Evolutionary conservation across 92 coral and sea anemone genomes (phyloP).

Genomic region (Umimayanthus kanabou): DNA sequence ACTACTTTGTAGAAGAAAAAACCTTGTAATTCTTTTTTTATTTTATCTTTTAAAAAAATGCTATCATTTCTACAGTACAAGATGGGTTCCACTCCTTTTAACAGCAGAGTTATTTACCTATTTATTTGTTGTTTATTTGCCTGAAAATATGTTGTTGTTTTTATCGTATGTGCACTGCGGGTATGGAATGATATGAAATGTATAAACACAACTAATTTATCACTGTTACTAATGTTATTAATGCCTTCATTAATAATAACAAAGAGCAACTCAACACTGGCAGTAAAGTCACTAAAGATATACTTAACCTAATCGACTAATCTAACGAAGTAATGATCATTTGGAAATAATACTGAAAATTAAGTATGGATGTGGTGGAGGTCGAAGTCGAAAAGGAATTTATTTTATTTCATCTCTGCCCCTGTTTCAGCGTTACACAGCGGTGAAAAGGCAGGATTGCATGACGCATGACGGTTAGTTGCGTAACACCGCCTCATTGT

Average conservation of each 20-base stretch:
- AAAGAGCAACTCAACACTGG: not conserved
- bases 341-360: conserved; percentile 9
- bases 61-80: conserved; percentile 34
- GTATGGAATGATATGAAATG: conserved; percentile 25
- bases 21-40: not conserved
- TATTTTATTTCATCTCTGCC: conserved; percentile 46
- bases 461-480: conserved; percentile 48
- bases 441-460: conserved; percentile 48
- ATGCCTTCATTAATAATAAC: not conserved
- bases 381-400: conserved; percentile 43
- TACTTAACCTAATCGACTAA: not conserved
- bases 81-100: not conserved
- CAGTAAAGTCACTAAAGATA: not conserved
- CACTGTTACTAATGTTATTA: not conserved
- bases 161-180: conserved; percentile 14
- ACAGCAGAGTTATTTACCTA: conserved; percentile 5
- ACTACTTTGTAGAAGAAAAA: not conserved
- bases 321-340: not conserved
- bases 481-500: conserved; percentile 40
- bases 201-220: not conserved
- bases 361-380: conserved; percentile 22
- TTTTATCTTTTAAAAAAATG: not conserved
- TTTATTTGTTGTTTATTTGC: conserved; percentile 6
- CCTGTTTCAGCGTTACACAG: conserved; percentile 49
- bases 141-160: conserved; percentile 4